These are phyloP conservation scores for Aptenodytes patagonicus DNA, from an alignment of 2,113 vertebrate species.

Conservation along the genomic window DNA sequence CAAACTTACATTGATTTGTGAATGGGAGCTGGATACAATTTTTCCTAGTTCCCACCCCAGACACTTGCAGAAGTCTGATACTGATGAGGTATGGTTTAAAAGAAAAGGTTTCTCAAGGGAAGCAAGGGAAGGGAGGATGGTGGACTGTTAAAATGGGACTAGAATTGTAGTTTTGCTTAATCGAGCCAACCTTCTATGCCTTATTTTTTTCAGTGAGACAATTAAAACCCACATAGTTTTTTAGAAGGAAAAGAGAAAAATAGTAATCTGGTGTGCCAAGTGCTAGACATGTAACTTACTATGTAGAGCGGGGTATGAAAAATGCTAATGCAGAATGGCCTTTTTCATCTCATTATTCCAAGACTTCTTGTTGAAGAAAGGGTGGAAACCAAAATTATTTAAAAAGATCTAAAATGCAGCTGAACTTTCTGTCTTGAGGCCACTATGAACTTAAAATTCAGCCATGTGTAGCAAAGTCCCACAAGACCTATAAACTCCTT, in stretches of 20 bases:
- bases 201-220: background rate
- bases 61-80: background rate
- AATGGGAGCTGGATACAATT: background rate
- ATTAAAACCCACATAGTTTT: background rate
- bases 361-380: background rate
- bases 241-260: background rate
- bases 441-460: slow-evolving; percentile 27
- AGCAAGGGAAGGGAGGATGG: background rate
- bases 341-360: background rate
- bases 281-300: background rate
- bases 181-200: background rate
- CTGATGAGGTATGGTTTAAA: background rate
- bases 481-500: slow-evolving; percentile 43
- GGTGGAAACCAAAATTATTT: background rate
- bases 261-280: background rate
- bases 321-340: background rate
- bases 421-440: slow-evolving; percentile 12
- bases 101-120: background rate
- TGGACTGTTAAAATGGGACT: background rate
- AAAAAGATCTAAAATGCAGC: background rate
- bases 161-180: background rate
- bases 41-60: background rate
- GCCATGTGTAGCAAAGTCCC: background rate
- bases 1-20: background rate
- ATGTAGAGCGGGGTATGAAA: background rate